Percentiles rank a stretch among this genome's conserved stretches.
These are phyloP conservation scores for Champsocephalus esox DNA, from an alignment of 2,797 vertebrate genomes.

Conservation along the genomic window DNA sequence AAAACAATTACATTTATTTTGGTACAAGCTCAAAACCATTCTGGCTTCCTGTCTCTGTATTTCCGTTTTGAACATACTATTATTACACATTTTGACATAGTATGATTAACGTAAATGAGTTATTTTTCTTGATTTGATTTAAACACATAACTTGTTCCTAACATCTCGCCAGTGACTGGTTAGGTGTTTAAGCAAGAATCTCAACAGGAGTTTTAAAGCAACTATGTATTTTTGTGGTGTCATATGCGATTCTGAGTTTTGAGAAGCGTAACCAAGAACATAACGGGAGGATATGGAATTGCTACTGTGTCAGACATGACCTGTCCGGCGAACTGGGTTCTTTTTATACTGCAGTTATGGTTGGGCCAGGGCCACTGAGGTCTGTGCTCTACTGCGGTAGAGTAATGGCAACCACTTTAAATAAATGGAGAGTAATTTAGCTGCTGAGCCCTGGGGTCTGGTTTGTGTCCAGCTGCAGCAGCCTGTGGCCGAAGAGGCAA, in stretches of 20 bases:
- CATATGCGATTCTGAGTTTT: constrained; percentile 75
- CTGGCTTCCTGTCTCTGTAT: constrained; percentile 28
- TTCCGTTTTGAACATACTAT: constrained; percentile 54
- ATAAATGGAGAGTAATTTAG: constrained; percentile 76
- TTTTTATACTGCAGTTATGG: constrained; percentile 78
- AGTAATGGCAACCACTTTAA: constrained; percentile 79
- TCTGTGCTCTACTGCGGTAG: constrained; percentile 65
- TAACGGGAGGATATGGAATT: constrained; percentile 81
- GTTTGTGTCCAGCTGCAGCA: constrained; percentile 76
- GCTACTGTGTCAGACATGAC: constrained; percentile 82
- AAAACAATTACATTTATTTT: constrained; percentile 52
- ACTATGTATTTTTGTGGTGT: constrained; percentile 84
- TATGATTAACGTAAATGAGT: constrained; percentile 60
- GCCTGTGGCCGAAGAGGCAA: constrained; percentile 79
- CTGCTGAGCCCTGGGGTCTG: constrained; percentile 68
- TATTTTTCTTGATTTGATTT: constrained; percentile 68
- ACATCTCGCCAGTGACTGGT: constrained; percentile 55
- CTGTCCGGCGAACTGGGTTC: constrained; percentile 82
- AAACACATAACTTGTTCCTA: constrained; percentile 61
- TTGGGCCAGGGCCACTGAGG: constrained; percentile 77
- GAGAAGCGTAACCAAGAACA: constrained; percentile 79
- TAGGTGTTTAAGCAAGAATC: constrained; percentile 59
- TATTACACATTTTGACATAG: constrained; percentile 51
- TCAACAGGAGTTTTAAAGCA: constrained; percentile 72
- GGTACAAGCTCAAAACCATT: constrained; percentile 22